Evolutionary conservation across 92 coral and sea anemone species (phyloP).

Genomic region (Anthopleura xanthogrammica): DNA sequence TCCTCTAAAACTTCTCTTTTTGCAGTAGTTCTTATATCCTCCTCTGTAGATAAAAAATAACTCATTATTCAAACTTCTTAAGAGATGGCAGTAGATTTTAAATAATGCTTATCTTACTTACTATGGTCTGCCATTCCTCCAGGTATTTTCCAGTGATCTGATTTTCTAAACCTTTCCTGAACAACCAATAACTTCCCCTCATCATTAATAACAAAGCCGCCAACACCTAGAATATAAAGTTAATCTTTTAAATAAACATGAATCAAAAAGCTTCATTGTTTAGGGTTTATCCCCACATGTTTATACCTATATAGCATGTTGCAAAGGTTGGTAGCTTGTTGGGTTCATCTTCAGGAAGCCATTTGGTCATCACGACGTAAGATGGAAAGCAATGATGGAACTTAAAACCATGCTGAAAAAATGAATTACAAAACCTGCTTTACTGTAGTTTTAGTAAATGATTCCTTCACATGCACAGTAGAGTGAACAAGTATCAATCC

Average conservation of each 20-base stretch:
- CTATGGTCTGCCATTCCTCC: constrained; percentile 83
- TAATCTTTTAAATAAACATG: too few species aligned
- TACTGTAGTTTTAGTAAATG: background rate
- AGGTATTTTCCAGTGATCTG: constrained; percentile 76
- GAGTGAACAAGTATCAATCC: background rate
- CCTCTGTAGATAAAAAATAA: constrained; percentile 39
- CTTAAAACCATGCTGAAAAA: constrained; percentile 63
- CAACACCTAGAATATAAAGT: constrained; percentile 62
- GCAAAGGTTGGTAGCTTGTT: constrained; percentile 79
- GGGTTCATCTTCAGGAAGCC: constrained; percentile 77
- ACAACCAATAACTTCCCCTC: constrained; percentile 67
- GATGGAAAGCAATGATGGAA: constrained; percentile 78
- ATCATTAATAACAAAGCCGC: constrained; percentile 74
- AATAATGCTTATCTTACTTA: constrained; percentile 1
- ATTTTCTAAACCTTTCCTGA: constrained; percentile 57
- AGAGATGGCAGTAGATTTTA: too few species aligned
- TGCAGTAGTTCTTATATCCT: constrained; percentile 74
- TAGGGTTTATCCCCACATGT: too few species aligned
- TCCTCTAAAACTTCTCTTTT: constrained; percentile 85
- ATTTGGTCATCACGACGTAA: constrained; percentile 61
- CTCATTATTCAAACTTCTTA: background rate
- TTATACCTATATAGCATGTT: constrained; percentile 67
- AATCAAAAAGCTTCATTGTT: background rate
- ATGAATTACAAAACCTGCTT: background rate
- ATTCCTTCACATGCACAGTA: background rate